These are phyloP conservation scores for Phoenicopterus ruber DNA, from an alignment of 2,113 vertebrate species.

Conservation along the genomic window DNA sequence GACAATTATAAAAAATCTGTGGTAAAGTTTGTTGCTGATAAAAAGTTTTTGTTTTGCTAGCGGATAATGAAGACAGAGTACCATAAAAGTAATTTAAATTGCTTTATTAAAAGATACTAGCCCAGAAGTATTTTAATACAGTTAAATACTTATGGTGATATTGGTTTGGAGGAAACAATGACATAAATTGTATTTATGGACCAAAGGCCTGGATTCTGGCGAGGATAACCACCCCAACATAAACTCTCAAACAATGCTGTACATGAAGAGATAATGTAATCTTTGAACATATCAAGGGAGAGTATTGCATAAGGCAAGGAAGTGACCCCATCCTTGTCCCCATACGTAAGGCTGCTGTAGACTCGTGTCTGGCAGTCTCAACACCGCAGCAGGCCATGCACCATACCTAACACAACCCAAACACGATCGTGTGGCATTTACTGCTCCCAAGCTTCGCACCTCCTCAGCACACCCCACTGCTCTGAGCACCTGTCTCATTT, in stretches of 20 bases:
- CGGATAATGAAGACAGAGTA: not conserved
- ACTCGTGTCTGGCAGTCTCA: not conserved
- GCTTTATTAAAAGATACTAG: not conserved
- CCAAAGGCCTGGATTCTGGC: not conserved
- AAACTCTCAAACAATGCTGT: not conserved
- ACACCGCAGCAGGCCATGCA: not conserved
- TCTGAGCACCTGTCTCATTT: not conserved
- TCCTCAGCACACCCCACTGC: not conserved
- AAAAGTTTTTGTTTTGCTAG: not conserved
- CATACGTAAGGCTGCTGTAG: not conserved
- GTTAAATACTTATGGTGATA: not conserved
- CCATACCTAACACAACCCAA: not conserved
- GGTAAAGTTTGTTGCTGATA: not conserved
- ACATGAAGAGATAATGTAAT: not conserved
- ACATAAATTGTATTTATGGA: not conserved
- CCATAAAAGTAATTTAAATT: not conserved
- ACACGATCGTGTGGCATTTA: accelerated
- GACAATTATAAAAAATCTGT: not conserved
- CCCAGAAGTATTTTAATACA: not conserved
- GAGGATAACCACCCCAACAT: not conserved
- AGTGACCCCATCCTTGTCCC: not conserved
- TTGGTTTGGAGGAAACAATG: not conserved
- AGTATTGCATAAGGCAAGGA: not conserved
- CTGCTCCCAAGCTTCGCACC: too few relatives aligned
- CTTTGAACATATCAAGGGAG: not conserved